Base-by-base conservation (phyloP, 2,888 invertebrate species). In the Caenorhabditis macrosperma region DNA sequence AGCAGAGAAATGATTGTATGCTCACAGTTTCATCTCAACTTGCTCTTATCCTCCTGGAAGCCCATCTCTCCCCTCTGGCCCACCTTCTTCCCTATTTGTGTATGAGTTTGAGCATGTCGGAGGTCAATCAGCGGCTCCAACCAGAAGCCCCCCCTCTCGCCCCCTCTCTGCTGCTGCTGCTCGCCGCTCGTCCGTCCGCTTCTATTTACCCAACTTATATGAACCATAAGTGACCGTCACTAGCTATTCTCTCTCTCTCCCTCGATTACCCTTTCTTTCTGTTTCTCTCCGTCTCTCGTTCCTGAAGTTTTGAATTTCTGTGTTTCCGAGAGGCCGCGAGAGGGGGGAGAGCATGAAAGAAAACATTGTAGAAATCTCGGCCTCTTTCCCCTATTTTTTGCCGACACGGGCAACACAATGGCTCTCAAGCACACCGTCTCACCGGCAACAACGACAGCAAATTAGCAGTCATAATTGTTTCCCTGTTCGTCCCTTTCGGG, bases 191-290 rank as follows among this genome's bases (percentile, higher is more conserved):
- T 22, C 61, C 35, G 46, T 46, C 46, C 26, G 26, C 28, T 24
- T 66, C 57, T 78, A 38, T 78, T 72, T 78, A 57, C 66, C 71
- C 71, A 64, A 71, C 66, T 60, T 66, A 78, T 71, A 71, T 69
- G 78, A 78, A 71, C 71, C 71, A 71, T 69, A 69, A 71, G 77
- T 64, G 69, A 71, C 69, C 44, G 55, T 52, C 61, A 48, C 63
- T 26, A 50, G 26, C 57, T 24, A 30, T 41, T 67, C 38, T 54
- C 55, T 59, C 66, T 50, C 35, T 46, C 35, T 67, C 41, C 4
- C 67, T 52, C 44, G 17, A n/a, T n/a, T n/a, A n/a, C n/a, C n/a
- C n/a, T n/a, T n/a, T 55, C 48, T 48, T 15, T 57, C 50, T 46
- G 12, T 55, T 35, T 41, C 54, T 54, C 69, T 71, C 63, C 59